These are phyloP conservation scores for Rhizomys pruinosus DNA, from an alignment of 2,113 vertebrate genomes.

Conservation along the genomic window DNA sequence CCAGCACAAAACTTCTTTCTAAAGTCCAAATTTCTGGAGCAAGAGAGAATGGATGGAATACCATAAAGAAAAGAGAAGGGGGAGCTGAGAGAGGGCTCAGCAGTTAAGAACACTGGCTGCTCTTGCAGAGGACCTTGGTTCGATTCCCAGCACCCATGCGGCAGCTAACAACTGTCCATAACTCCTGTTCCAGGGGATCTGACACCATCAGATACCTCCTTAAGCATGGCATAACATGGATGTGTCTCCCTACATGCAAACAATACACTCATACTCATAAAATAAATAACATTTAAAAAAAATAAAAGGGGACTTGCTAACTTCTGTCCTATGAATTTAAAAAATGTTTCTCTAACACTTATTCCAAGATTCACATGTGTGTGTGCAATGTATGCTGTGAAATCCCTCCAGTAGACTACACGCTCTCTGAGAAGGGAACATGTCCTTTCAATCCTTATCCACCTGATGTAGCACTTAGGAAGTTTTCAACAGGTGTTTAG, in stretches of 20 bases:
- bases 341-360: neutral
- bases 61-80: neutral
- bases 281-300: too few species aligned
- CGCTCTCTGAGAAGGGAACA: neutral
- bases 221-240: too few species aligned
- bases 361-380: slow-evolving; percentile 4
- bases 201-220: too few species aligned
- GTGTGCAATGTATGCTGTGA: neutral
- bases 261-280: too few species aligned
- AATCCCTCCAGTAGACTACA: neutral
- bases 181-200: too few species aligned
- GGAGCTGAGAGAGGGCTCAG: too few species aligned
- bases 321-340: neutral
- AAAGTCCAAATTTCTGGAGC: slow-evolving; percentile 1
- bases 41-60: neutral
- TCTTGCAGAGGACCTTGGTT: too few species aligned
- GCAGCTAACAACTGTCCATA: too few species aligned
- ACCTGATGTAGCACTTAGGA: neutral
- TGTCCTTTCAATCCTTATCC: neutral
- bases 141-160: too few species aligned
- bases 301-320: neutral
- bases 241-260: too few species aligned
- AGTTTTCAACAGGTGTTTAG: neutral
- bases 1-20: slow-evolving; percentile 47
- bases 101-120: too few species aligned